Evolutionary conservation across 2,888 invertebrate species (phyloP), one percentile per base, ranked within the genome.

Genomic region (Metacarcinus magister): DNA sequence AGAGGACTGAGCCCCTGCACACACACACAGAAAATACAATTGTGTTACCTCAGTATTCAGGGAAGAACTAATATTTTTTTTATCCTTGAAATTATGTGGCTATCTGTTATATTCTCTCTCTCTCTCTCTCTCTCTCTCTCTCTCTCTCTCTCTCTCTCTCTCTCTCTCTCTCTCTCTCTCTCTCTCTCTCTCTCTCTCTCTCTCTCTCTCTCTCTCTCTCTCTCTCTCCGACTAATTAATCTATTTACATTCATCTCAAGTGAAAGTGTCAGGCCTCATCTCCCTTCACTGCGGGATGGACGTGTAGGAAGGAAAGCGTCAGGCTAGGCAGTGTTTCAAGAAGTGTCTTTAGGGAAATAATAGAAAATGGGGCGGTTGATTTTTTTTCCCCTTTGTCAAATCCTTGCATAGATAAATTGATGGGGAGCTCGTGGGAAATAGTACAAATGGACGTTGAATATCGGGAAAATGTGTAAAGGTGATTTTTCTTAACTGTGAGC

Each of bases 381-480:
- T 82, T 82, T 82, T 32, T n/a, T 67, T 16, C 16, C 54, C 54
- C 54, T 23, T 23, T 67, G 23, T 67, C n/a, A 5, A 23, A n/a
- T 67, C 82, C 28, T 28, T 32, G 82, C 82, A 32, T 82, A 23
- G 4, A 32, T 82, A 82, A 82, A 82, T 32, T 32, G 32, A 82
- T 82, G 82, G 82, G 82, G 82, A 28, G 28, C 82, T 82, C 82
- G 82, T 82, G 82, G 82, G 82, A 82, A 82, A 82, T 82, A 32
- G 32, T 28, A 32, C 10, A 82, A 82, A 82, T 82, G 82, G 82
- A 82, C 82, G 28, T 82, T 82, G 82, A 82, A 10, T 82, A 82
- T 82, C 32, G 82, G 82, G 82, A 32, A 67, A 82, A 82, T 28
- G 82, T 82, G 32, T 82, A 32, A 82, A 32, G 10, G 82, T 82